Base-by-base conservation (phyloP, 2,113 vertebrate species). In the Bos javanicus region DNA sequence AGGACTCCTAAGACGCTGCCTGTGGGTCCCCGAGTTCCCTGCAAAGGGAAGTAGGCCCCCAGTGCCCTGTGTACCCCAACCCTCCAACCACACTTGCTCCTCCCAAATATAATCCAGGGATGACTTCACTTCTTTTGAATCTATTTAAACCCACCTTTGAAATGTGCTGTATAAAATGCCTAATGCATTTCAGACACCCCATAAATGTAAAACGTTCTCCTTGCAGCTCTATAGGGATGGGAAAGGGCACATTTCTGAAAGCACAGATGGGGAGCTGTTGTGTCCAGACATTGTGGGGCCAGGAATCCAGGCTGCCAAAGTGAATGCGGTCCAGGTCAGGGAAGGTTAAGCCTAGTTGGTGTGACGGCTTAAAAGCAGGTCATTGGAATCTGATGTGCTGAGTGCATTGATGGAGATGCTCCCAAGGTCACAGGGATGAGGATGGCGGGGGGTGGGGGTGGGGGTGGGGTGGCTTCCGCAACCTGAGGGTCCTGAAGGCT, bases 61-160 rank as follows among this genome's bases (percentile, higher is more conserved):
- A 59, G 39, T 62, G 21, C 71, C 50, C 82, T 33, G 3, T 23
- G n/a, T 1, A 10, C 13, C 54, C 28, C 46, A 81, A 33, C 78
- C 30, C 48, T 52, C 78, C n/a, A 78, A 30, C 33, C 83, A 83
- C 30, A 25, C 60, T 67, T 62, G 12, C 4, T 97, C 60, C 83
- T 93, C 67, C 84, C 4, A 17, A 25, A 80, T n/a, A 16, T 5
- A 43, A 33, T 50, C 56, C 28, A 50, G 33, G 78, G 17, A 3
- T 54, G 50, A 43, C 86, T 64, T 95, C 25, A 10, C 96, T 91
- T 74, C 57, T 86, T 89, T 81, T 67, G 46, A 96, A 52, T 91
- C 13, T 59, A 78, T 59, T 83, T 62, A 97, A 90, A 39, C 15
- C 25, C 13, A 57, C 62, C n/a, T 95, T 94, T 46, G 74, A 48